A percentile compares a stretch with the other conserved stretches of the same genome.
Evolutionary conservation across 64 coral and sea anemone species (phyloP).

Genomic region (Pocillopora verrucosa): DNA sequence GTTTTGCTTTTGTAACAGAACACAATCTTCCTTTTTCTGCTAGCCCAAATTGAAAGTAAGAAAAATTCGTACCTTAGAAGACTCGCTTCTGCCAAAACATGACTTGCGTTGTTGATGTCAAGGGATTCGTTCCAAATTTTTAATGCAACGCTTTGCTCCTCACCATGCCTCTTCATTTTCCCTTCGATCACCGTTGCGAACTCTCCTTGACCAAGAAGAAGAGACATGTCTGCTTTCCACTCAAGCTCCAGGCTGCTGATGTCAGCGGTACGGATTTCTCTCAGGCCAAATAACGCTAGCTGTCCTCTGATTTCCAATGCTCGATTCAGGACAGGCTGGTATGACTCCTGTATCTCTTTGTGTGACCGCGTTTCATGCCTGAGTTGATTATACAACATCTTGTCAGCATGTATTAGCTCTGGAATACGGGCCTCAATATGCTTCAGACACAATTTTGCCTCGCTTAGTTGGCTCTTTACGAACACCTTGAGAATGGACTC

Average conservation of each 20-base stretch:
- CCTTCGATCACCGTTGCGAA: background rate
- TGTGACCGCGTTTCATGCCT: constrained; percentile 7
- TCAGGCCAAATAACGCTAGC: constrained; percentile 11
- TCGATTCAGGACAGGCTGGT: background rate
- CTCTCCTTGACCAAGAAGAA: background rate
- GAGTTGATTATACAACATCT: constrained; percentile 17
- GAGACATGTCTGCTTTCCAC: background rate
- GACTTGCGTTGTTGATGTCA: background rate
- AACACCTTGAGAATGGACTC: background rate
- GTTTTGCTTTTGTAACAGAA: no score
- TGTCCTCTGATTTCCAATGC: background rate
- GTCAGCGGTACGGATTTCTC: constrained; percentile 6
- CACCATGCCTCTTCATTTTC: background rate
- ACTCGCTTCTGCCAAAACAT: background rate
- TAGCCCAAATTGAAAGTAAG: background rate
- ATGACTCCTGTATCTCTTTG: background rate
- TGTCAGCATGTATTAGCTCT: constrained; percentile 26
- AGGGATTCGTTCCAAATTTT: background rate
- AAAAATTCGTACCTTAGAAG: constrained; percentile 32
- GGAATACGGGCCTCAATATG: constrained; percentile 31
- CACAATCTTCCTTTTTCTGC: no score
- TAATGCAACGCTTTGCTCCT: background rate
- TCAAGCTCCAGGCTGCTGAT: background rate
- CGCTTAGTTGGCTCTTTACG: constrained; percentile 3
- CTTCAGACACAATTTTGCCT: background rate